Evolutionary conservation across 2,797 vertebrate species (phyloP).

Genomic region (Ciconia nigra): DNA sequence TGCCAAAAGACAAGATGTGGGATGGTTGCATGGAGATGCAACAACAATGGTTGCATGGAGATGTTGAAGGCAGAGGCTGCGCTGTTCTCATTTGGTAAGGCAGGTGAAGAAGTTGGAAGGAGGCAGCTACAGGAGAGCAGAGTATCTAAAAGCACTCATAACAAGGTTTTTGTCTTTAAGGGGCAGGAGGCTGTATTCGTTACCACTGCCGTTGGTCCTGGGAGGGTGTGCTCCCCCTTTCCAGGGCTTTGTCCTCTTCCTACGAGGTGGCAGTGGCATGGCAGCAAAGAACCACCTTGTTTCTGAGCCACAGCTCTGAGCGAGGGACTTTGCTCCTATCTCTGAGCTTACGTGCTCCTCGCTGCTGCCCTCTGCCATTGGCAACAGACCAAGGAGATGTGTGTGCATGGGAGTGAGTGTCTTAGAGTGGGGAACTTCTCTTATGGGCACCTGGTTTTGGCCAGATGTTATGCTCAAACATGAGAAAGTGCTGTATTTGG

Average conservation of each 20-base stretch:
- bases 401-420: background rate
- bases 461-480: background rate
- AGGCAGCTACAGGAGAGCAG: background rate
- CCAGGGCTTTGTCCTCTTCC: background rate
- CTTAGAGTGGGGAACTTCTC: background rate
- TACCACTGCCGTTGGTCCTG: background rate
- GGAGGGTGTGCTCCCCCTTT: background rate
- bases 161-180: background rate
- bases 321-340: background rate
- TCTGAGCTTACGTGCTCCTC: background rate
- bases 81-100: background rate
- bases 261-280: background rate
- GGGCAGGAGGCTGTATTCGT: background rate
- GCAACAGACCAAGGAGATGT: rapidly evolving
- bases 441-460: background rate
- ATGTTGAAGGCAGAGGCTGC: background rate
- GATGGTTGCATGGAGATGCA: background rate
- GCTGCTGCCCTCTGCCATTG: background rate
- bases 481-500: background rate
- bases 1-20: background rate
- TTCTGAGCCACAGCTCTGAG: background rate
- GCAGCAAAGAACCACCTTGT: background rate
- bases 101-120: rapidly evolving
- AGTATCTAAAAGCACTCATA: background rate
- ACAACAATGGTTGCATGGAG: background rate